These are phyloP conservation scores for Brachyopa scutellaris DNA, from an alignment of 2,888 invertebrate genomes.

Conservation along the genomic window DNA sequence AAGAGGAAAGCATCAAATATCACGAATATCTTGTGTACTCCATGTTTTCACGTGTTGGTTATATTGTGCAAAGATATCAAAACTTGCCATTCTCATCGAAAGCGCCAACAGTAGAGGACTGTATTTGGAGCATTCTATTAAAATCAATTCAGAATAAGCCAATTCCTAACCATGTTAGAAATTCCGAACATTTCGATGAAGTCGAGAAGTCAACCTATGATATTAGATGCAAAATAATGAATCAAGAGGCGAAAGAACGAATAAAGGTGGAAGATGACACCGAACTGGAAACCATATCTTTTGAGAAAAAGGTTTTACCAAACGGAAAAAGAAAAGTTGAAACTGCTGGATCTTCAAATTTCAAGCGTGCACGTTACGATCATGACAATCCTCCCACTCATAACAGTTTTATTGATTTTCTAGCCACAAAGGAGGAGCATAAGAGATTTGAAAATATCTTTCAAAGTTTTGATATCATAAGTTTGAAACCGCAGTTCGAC, in stretches of 20 bases:
- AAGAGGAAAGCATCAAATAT: conserved; percentile 75
- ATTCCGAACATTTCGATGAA: conserved; percentile 72
- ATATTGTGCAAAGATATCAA: conserved; percentile 77
- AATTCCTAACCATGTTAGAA: conserved; percentile 74
- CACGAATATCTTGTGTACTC: conserved; percentile 79
- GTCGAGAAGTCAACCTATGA: conserved; percentile 73
- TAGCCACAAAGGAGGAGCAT: conserved; percentile 76
- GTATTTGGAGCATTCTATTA: conserved; percentile 78
- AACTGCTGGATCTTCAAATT: not conserved
- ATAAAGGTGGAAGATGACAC: not conserved
- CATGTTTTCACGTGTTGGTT: conserved; percentile 78
- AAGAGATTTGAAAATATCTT: conserved; percentile 76
- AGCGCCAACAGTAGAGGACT: conserved; percentile 74
- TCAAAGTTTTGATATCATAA: conserved; percentile 77
- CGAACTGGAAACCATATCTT: not conserved
- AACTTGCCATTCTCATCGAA: conserved; percentile 65
- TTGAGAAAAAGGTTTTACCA: conserved; percentile 44
- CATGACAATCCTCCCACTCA: not conserved
- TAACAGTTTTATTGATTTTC: conserved; percentile 76
- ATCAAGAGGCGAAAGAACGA: conserved; percentile 18
- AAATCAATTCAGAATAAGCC: conserved; percentile 74
- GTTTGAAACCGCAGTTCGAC: conserved; percentile 66
- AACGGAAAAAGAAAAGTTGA: conserved; percentile 74
- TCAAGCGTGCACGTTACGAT: conserved; percentile 29
- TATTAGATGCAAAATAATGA: conserved; percentile 74